Conservation (phyloP, 2,113 vertebrate genomes). For the Trematomus loennbergii region DNA sequence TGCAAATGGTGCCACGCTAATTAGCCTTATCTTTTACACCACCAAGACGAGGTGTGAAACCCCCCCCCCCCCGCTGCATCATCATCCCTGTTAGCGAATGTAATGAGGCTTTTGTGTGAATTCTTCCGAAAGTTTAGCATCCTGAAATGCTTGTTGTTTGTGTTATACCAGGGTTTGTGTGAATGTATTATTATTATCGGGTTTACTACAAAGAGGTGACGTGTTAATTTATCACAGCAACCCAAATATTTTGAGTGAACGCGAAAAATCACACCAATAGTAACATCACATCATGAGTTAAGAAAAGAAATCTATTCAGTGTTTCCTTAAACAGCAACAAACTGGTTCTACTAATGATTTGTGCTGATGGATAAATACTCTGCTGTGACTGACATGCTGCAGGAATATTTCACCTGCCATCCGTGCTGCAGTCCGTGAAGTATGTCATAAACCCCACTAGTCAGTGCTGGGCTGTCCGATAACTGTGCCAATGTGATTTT, state of each 20-base stretch:
- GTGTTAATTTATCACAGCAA: not conserved
- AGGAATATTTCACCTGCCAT: slow-evolving; percentile 39
- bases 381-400: slow-evolving; percentile 4
- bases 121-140: slow-evolving; percentile 50
- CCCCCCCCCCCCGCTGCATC: not conserved
- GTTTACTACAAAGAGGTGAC: slow-evolving; percentile 15
- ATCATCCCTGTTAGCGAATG: slow-evolving; percentile 47
- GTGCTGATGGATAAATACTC: slow-evolving; percentile 5
- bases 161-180: slow-evolving; percentile 21
- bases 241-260: slow-evolving; percentile 8
- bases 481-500: slow-evolving; percentile 54
- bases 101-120: slow-evolving; percentile 60
- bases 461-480: slow-evolving; percentile 34
- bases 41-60: slow-evolving; percentile 49
- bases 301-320: not conserved
- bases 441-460: slow-evolving; percentile 60
- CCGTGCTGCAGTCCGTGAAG: slow-evolving; percentile 25
- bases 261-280: not conserved
- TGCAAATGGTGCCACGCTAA: slow-evolving; percentile 69
- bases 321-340: not conserved
- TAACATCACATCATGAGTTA: slow-evolving; percentile 11
- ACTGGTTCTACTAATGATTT: slow-evolving; percentile 15
- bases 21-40: slow-evolving; percentile 70
- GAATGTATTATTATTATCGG: slow-evolving; percentile 18
- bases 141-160: slow-evolving; percentile 27